Base-by-base conservation (phyloP, 1,140 invertebrate genomes). In the Hycleus phaleratus region DNA sequence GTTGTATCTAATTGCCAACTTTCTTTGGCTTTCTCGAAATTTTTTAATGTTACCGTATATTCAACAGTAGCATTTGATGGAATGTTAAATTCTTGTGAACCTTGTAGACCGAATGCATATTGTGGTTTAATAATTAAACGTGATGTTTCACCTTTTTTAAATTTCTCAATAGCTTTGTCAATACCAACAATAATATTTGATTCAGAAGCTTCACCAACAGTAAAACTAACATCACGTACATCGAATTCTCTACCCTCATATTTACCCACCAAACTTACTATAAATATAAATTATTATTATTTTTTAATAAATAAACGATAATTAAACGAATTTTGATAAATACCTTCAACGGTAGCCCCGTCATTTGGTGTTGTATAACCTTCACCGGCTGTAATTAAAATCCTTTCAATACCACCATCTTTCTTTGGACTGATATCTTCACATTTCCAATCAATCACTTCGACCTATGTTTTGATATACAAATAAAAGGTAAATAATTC, bases 351-450 rank as follows among this genome's bases (percentile, higher is more conserved):
- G 56, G 81, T 74, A 9, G 87, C 82, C 12, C 86, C 88, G 60
- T 95, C 89, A 65, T 86, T 87, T 38, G 95, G 95, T 52, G 71
- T 81, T 40, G 76, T 72, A 64, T 76, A 82, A 0, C 84, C 85
- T 56, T 81, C 79, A 45, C 95, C 94, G 49, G 80, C 71, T 32
- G 72, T 76, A 10, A 95, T 73, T 68, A 85, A 82, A 55, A 82
- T 78, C 56, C 86, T 85, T 26, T 89, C 77, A 63, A 98, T 92
- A 25, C 88, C 85, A 58, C 85, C 86, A 77, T 95, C 90, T 70
- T 88, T 86, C 44, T 84, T 81, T 2, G 85, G 82, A 64, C 88
- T 90, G 7, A 97, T 64, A 78, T 98, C 95, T 78, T 96, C 91
- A 47, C 85, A 83, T 68, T 81, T 76, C 90, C 91, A 95, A 58